Conservation (phyloP, 2,113 vertebrate species). For the Heterotilapia buettikoferi region DNA sequence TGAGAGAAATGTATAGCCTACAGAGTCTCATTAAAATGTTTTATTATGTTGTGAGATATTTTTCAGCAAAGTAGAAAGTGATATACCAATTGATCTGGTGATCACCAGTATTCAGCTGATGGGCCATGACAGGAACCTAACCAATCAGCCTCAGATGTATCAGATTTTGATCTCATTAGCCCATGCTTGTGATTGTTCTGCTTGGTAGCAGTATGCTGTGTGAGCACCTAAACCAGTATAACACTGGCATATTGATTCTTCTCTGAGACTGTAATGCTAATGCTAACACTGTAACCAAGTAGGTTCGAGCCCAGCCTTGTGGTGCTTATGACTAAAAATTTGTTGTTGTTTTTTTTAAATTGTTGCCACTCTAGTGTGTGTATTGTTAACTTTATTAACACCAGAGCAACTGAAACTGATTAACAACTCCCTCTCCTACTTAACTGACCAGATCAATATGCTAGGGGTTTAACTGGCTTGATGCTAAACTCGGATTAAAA, state of each 20-base stretch:
- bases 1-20: neutral
- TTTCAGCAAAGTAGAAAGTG: neutral
- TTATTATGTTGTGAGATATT: neutral
- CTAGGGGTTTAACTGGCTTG: neutral
- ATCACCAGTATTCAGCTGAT: neutral
- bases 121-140: neutral
- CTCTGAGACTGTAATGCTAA: neutral
- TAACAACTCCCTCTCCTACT: neutral
- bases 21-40: neutral
- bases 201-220: neutral
- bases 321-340: neutral
- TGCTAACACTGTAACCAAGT: neutral
- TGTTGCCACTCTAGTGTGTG: neutral
- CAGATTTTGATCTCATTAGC: neutral
- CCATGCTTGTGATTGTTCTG: neutral
- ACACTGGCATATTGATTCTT: neutral
- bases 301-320: fast-evolving
- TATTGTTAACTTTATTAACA: neutral
- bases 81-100: neutral
- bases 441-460: neutral
- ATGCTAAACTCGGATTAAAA: neutral
- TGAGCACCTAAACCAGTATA: neutral
- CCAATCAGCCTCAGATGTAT: neutral
- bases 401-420: neutral
- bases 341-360: neutral